Evolutionary conservation across 2,113 vertebrate species (phyloP).

Genomic region (Xenopus laevis): DNA sequence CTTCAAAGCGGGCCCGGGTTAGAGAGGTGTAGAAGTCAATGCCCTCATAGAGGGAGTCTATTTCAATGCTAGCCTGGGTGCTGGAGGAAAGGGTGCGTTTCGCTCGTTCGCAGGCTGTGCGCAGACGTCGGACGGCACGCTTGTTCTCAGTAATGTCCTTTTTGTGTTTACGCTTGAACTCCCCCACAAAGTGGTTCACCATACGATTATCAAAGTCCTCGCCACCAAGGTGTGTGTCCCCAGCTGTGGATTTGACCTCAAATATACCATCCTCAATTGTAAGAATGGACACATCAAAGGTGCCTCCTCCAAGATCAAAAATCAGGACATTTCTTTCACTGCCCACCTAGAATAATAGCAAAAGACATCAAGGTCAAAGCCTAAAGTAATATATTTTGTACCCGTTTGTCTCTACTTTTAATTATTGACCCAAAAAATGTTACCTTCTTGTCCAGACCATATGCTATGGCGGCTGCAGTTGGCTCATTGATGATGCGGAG

Average conservation of each 20-base stretch:
- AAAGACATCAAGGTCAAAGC: not conserved
- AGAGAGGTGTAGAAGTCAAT: constrained; percentile 88
- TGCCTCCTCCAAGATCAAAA: constrained; percentile 87
- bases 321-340: constrained; percentile 84
- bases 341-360: constrained; percentile 63
- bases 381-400: too few relatives aligned
- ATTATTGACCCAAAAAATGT: not conserved
- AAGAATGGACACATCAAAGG: constrained; percentile 86
- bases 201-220: constrained; percentile 90
- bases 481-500: constrained; percentile 91
- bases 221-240: constrained; percentile 85
- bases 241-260: constrained; percentile 85
- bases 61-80: constrained; percentile 88
- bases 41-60: constrained; percentile 84
- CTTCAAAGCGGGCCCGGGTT: constrained; percentile 85
- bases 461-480: constrained; percentile 87
- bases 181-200: constrained; percentile 82
- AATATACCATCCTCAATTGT: constrained; percentile 93
- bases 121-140: constrained; percentile 77
- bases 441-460: constrained; percentile 83
- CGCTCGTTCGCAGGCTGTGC: constrained; percentile 83
- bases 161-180: constrained; percentile 89
- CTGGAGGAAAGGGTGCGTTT: constrained; percentile 88
- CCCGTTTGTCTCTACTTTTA: not conserved
- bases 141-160: constrained; percentile 87